phyloP scores from a whole-genome alignment of 2,888 invertebrate species.

The Trilocha varians region DNA sequence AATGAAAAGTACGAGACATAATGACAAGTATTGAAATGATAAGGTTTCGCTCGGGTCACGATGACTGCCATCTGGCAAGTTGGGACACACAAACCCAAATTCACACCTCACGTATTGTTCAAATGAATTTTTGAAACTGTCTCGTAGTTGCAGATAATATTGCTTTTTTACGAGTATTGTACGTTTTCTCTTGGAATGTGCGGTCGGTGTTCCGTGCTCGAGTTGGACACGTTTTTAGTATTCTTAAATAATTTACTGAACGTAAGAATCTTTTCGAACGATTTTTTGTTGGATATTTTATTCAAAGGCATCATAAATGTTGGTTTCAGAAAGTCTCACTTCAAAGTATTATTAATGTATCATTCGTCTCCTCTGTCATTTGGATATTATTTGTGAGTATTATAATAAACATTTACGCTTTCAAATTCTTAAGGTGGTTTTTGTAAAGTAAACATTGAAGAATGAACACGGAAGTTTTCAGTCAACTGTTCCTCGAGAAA shows the following conservation, averaged over 20 bases:
- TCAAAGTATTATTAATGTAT: too few species aligned
- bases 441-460: too few species aligned
- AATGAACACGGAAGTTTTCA: too few species aligned
- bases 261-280: not conserved
- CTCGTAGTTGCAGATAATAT: slow-evolving; percentile 2
- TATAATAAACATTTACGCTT: too few species aligned
- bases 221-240: not conserved
- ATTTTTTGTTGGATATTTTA: not conserved
- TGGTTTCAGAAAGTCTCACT: too few species aligned
- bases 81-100: slow-evolving; percentile 30
- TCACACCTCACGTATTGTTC: slow-evolving; percentile 16
- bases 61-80: slow-evolving; percentile 13
- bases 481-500: too few species aligned
- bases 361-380: too few species aligned
- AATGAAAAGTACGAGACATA: slow-evolving; percentile 27
- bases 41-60: slow-evolving; percentile 15
- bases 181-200: not conserved
- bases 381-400: too few species aligned
- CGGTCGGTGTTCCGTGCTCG: not conserved
- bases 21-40: slow-evolving; percentile 10
- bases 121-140: slow-evolving; percentile 23
- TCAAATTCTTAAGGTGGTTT: too few species aligned
- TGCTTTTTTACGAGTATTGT: not conserved
- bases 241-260: not conserved
- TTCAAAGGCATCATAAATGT: not conserved